These are phyloP conservation scores for Pelmatolapia mariae DNA, from an alignment of 2,113 vertebrate species.

Conservation along the genomic window DNA sequence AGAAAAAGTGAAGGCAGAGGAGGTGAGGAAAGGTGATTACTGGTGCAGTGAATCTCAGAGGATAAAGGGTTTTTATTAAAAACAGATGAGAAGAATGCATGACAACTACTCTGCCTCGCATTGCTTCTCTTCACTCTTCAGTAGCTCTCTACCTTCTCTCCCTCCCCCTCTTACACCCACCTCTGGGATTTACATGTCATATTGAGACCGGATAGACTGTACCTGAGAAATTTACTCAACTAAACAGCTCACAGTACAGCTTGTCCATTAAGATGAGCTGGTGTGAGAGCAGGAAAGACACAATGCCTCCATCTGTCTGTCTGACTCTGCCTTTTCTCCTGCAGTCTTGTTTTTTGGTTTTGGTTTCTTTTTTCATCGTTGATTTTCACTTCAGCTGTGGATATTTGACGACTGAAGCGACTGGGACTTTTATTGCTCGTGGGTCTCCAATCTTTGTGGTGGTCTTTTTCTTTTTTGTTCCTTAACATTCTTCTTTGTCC, in stretches of 20 bases:
- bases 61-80: conserved; percentile 38
- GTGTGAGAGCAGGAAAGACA: background rate
- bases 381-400: background rate
- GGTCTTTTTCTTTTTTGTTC: background rate
- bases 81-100: conserved; percentile 36
- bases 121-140: background rate
- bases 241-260: conserved; percentile 25
- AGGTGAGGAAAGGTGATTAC: conserved; percentile 8
- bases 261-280: conserved; percentile 13
- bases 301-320: background rate
- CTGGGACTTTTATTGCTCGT: background rate
- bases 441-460: background rate
- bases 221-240: conserved; percentile 38
- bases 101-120: conserved; percentile 10
- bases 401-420: background rate
- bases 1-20: background rate
- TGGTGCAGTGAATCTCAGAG: conserved; percentile 25
- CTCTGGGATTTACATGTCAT: conserved; percentile 27
- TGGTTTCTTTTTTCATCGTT: background rate
- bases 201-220: conserved; percentile 18
- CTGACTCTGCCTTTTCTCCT: background rate
- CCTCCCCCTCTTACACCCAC: background rate
- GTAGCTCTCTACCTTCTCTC: background rate
- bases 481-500: background rate
- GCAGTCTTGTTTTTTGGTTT: background rate